Base-by-base conservation (phyloP, 2,888 invertebrate species). In the Malthinus flaveolus region DNA sequence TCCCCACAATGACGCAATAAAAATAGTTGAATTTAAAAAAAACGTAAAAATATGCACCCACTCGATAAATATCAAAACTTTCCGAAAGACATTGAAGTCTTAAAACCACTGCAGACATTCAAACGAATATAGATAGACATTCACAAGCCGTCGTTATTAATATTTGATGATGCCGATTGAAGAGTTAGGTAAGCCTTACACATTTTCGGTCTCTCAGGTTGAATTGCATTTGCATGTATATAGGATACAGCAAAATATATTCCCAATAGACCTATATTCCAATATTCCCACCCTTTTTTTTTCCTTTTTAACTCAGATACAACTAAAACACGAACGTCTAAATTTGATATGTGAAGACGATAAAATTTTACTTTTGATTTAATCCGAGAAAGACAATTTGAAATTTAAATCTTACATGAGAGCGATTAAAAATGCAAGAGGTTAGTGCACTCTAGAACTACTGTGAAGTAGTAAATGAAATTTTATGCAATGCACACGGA, bases 151-250 rank as follows among this genome's bases (percentile, higher is more conserved):
- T 51, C 63, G 59, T 68, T 65, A 72, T 71, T 71, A 73, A 72
- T 72, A 72, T 70, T 69, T 66, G 66, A 70, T 70, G 70, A 70
- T 68, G 62, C 62, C 66, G 68, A 70, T 70, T 68, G 70, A 70
- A 66, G 66, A 67, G 66, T 68, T 23, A 61, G 62, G 59, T 63
- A 58, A 63, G 65, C 59, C 62, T 55, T 71, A 71, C 70, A 71
- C 73, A 73, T 74, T 74, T 74, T 69, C 67, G 68, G 69, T 67
- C 65, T 66, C 69, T 66, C 69, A 70, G 70, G 66, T 70, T 68
- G 72, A 68, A 75, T 75, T 73, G 75, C 75, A 76, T 76, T 77
- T 75, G 75, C 76, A 77, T 77, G 75, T 75, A 76, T 74, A 76
- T 76, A 69, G 73, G 67, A 69, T 68, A 66, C 65, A 66, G 62